A percentile compares a stretch with the other conserved stretches of the same genome.
Conservation (phyloP, 2,113 vertebrate genomes). For the Saimiri boliviensis region DNA sequence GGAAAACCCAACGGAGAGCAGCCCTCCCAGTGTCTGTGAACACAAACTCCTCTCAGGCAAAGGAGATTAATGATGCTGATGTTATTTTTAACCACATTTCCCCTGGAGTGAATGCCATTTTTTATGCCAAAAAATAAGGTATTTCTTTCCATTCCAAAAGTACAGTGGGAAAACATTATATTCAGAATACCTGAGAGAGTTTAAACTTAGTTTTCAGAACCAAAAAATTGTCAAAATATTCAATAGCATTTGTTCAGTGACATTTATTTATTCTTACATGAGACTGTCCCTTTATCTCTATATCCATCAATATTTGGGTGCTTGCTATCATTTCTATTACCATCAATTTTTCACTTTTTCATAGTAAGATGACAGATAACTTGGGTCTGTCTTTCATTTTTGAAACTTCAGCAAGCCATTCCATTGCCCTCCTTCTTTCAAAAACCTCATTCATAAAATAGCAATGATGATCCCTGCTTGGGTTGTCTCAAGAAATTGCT, state of each 20-base stretch:
- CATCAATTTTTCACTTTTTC: neutral
- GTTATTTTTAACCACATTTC: conserved; percentile 12
- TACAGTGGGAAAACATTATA: neutral
- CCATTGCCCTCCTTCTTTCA: neutral
- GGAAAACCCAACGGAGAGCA: neutral
- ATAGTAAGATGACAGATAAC: neutral
- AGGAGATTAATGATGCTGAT: neutral
- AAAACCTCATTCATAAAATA: neutral
- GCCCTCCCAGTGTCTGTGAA: neutral
- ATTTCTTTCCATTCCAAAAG: conserved; percentile 6
- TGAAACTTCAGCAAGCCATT: neutral
- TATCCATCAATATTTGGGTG: neutral
- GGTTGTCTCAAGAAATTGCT: neutral
- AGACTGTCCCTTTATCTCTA: neutral
- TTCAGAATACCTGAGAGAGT: neutral
- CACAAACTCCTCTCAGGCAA: neutral
- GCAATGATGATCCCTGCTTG: neutral
- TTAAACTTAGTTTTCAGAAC: neutral
- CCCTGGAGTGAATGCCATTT: neutral
- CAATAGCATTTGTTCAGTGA: neutral
- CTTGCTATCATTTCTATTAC: neutral
- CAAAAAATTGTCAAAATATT: neutral
- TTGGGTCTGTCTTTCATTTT: neutral
- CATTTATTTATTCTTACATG: neutral
- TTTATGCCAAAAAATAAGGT: neutral